Percentiles rank a stretch among this genome's conserved stretches.
Evolutionary conservation across 2,797 vertebrate species (phyloP).

Genomic region (Sphaeramia orbicularis): DNA sequence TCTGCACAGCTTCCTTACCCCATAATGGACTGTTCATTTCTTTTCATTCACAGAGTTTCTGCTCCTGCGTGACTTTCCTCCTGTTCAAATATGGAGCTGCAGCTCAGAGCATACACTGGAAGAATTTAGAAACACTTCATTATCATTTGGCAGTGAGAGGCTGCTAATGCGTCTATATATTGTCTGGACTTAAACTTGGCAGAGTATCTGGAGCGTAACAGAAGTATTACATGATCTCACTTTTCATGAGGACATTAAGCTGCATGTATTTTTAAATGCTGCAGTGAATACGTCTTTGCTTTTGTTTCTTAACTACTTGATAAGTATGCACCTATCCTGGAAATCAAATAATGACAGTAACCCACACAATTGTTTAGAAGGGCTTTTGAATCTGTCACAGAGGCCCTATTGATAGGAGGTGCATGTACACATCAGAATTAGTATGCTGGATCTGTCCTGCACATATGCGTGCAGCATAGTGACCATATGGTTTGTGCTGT

Average conservation of each 20-base stretch:
- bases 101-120: too few species aligned
- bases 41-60: constrained; percentile 23
- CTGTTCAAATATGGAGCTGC: constrained; percentile 24
- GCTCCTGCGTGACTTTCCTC: constrained; percentile 12
- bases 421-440: constrained; percentile 20
- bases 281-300: too few species aligned
- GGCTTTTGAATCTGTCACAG: constrained; percentile 15
- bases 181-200: not conserved
- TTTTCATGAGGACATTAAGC: too few species aligned
- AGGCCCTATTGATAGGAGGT: not conserved
- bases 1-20: too few species aligned
- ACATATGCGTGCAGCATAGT: constrained; percentile 25
- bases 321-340: not conserved
- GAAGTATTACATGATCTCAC: too few species aligned
- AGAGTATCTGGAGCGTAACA: too few species aligned
- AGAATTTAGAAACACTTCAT: not conserved
- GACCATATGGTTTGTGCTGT: constrained; percentile 49
- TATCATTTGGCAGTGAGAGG: not conserved
- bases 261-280: too few species aligned
- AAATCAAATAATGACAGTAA: not conserved
- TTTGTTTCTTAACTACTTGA: too few species aligned
- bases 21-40: too few species aligned
- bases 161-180: not conserved
- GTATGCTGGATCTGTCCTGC: constrained; percentile 39
- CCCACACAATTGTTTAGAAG: not conserved